Evolutionary conservation across 2,797 vertebrate species (phyloP), one percentile per base, ranked within the genome.

Genomic region (Sebastes taczanowskii): DNA sequence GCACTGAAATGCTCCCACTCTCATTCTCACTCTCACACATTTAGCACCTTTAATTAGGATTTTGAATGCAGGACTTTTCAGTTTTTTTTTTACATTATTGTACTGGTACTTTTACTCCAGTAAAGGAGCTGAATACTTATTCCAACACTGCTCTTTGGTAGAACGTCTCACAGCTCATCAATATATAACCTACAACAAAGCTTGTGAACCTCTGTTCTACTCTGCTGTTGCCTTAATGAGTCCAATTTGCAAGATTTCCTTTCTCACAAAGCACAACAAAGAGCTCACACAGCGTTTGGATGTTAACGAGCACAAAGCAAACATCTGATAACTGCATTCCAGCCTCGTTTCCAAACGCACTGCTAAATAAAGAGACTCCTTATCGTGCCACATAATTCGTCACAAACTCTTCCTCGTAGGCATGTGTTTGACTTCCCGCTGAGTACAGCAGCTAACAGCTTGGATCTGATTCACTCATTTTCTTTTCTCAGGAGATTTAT

Each of bases 401-500:
- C 80, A 81, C 49, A 56, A 84, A 79, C 90, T 84, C 88, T 88
- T 92, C 87, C 71, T 79, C 77, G 77, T 89, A 72, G 86, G 86
- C 2, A 68, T 89, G 77, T 91, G 86, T 93, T 90, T 92, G 82
- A 86, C 76, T 83, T 90, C 75, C 63, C 35, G 25, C 83, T 85
- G 82, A 87, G 59, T 74, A 18, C 76, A 76, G 70, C 83, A 69
- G 83, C 84, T 61, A 88, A 86, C 61, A 34, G 74, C 83, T 83
- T 69, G 65, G 77, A 65, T 85, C 84, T 82, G 72, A 88, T 89
- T 84, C 77, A 78, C 82, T 64, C 74, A 2, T 89, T 88, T 89
- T 90, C 72, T 83, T 83, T 85, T 83, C 82, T 87, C 52, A 13
- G 78, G n/a, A 62, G 66, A 80, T 94, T 91, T 93, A 92, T 91